Evolutionary conservation across 2,113 vertebrate genomes (phyloP), one percentile per base, ranked within the genome.

Genomic region (Xiphophorus maculatus): DNA sequence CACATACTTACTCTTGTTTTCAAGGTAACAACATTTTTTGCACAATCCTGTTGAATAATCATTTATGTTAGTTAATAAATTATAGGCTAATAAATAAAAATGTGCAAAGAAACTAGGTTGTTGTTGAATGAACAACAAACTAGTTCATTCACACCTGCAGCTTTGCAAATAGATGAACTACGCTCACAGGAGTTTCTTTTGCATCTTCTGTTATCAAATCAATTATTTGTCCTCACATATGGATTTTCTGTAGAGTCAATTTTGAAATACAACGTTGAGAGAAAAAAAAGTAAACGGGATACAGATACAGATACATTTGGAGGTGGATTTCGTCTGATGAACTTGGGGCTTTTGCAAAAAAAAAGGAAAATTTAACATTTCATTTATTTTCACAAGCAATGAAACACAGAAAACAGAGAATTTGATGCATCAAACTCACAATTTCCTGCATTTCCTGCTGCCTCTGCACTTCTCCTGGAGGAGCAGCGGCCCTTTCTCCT

Each of bases 401-500:
- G 9, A 66, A 3, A 40, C 14, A 22, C 15, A 63, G 19, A 11
- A 37, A 1, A 14, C 11, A 40, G 3, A 8, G 11, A 40, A 10
- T 25, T 6, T 12, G 10, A 32, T 8, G 22, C 29, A 33, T 64
- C 32, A 17, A 30, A 32, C 76, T 84, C 87, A 99, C 98, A 96
- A 99, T 96, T 89, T 99, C 97, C 88, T 97, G 96, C 40, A 98
- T 95, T 70, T 97, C 97, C 66, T 94, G 93, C 73, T 96, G 96
- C 89, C 96, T 91, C 60, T 93, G 91, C 25, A 90, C 95, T 63
- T 96, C 96, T 32, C 96, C 95, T 79, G 82, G 94, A 70, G 96
- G 95, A 73, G 91, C 89, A 12, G 90, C 93, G 1, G 80, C 87
- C 14, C 14, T 0, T 17, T 84, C 91, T 88, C 67, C 89, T 32